Conservation (phyloP, 2,113 vertebrate species). For the Thalassoma bifasciatum region DNA sequence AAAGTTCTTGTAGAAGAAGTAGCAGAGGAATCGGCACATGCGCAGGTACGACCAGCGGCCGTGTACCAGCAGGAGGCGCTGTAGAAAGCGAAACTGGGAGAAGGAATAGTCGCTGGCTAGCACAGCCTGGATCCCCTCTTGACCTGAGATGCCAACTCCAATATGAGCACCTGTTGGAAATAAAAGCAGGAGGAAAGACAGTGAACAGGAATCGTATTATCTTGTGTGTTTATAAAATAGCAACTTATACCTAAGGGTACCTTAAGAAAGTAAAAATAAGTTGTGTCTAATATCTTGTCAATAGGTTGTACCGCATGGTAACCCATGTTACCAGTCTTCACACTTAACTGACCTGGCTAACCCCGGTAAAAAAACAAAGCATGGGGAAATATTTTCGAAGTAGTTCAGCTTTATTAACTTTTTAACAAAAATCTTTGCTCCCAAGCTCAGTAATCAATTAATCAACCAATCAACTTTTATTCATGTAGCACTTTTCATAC, state of each 20-base stretch:
- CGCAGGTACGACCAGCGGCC: constrained; percentile 97
- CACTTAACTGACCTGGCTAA: not conserved
- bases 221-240: no score
- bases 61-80: constrained; percentile 94
- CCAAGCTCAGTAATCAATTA: no score
- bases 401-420: no score
- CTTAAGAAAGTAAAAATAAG: no score
- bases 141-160: constrained; percentile 95
- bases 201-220: no score
- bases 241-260: no score
- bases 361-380: not conserved
- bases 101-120: constrained; percentile 95
- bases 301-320: not conserved
- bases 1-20: constrained; percentile 99
- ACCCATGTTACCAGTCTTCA: not conserved
- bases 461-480: no score
- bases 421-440: not conserved
- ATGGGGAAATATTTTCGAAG: not conserved
- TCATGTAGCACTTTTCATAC: no score
- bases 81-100: constrained; percentile 96
- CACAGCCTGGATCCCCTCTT: constrained; percentile 96
- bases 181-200: not conserved
- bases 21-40: constrained; percentile 98
- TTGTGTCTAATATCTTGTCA: no score
- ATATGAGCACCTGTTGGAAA: constrained; percentile 88